Evolutionary conservation across 2,888 invertebrate genomes (phyloP), one percentile per base, ranked within the genome.

Genomic region (Catocala fraxini): DNA sequence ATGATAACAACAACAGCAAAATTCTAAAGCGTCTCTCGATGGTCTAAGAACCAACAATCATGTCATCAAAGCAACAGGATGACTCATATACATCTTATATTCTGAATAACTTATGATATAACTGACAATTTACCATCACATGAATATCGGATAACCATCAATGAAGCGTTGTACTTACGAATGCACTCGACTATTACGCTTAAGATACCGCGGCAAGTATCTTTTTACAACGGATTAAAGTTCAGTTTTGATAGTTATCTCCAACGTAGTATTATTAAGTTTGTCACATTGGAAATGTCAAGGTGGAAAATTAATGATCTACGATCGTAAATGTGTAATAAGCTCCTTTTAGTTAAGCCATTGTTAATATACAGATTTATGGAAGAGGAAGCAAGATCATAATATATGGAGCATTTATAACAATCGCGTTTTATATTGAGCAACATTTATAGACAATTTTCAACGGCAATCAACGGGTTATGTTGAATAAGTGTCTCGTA

Each of bases 361-460:
- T 61, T 68, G 66, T 77, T 81, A 79, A 81, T 81, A 73, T 71
- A 42, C 33, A 75, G 79, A 86, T 87, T 85, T 85, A 87, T 85
- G 78, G 70, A 75, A 78, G 70, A 76, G 83, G 80, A 84, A 85
- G 75, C 64, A 64, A 70, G 74, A 80, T 81, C 79, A 80, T 79
- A 77, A 78, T 80, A 75, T 71, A 69, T 68, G 65, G 68, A 54
- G 65, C 71, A 74, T 77, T 77, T 75, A 75, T 79, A 57, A 66
- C 69, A 66, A 55, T 61, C 70, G 55, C 63, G 58, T 63, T 66
- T 69, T 60, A 56, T 51, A 59, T 61, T 68, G 70, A 62, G 35
- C 51, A 64, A 60, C 39, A 67, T 76, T 74, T 72, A 75, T 69
- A 48, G 63, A 63, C 62, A 66, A 59, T 70, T 72, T 72, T 63